Evolutionary conservation across 2,888 invertebrate species (phyloP).

Genomic region (Trissonchulus sp.): DNA sequence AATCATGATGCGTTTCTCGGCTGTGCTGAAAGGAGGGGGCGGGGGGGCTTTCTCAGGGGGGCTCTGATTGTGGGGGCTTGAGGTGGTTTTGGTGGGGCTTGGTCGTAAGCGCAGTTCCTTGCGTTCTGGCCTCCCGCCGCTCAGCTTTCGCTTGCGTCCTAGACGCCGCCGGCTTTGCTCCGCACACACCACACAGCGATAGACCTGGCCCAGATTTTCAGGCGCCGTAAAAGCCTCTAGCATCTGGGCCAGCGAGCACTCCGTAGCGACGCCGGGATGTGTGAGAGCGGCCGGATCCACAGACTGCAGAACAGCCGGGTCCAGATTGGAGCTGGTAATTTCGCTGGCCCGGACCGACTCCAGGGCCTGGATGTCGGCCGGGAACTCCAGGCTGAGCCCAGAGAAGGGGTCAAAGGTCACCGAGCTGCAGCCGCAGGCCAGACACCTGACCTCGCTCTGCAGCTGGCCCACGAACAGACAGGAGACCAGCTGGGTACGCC

Average conservation of each 20-base stretch:
- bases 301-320: too few species aligned
- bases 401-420: slow-evolving; percentile 49
- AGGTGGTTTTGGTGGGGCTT: too few species aligned
- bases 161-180: too few species aligned
- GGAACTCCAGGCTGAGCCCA: slow-evolving; percentile 53
- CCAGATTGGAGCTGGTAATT: slow-evolving; percentile 8
- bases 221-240: slow-evolving; percentile 50
- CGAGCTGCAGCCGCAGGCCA: slow-evolving; percentile 5
- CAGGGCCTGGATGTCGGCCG: slow-evolving; percentile 46
- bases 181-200: too few species aligned
- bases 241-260: slow-evolving; percentile 47
- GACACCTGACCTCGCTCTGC: slow-evolving; percentile 47
- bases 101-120: too few species aligned
- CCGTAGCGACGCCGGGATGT: too few species aligned
- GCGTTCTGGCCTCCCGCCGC: too few species aligned
- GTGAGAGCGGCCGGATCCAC: too few species aligned
- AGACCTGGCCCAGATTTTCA: slow-evolving; percentile 50
- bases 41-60: neutral
- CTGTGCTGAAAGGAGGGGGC: slow-evolving; percentile 4
- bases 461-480: slow-evolving; percentile 51
- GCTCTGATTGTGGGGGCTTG: neutral
- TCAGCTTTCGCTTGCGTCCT: too few species aligned
- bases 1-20: slow-evolving; percentile 41
- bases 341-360: neutral
- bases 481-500: slow-evolving; percentile 38